Conservation (phyloP, 2,113 vertebrate species). For the Misgurnus mizolepis region DNA sequence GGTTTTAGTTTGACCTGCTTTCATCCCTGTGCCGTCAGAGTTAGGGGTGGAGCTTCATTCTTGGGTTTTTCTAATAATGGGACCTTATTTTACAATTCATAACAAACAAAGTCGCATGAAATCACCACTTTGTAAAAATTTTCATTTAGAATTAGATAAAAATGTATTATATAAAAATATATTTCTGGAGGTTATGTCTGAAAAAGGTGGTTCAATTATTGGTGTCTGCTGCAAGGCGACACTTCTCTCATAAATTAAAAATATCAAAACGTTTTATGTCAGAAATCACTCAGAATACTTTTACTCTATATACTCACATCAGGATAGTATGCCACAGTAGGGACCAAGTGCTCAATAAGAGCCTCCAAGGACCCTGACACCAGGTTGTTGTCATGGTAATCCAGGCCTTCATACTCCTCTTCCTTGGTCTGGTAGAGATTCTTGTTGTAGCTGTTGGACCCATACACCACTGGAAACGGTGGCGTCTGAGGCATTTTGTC, state of each 20-base stretch:
- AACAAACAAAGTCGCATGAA: no score
- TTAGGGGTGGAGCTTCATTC: no score
- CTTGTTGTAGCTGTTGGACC: slow-evolving; percentile 82
- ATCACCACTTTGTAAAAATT: no score
- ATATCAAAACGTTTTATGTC: neutral
- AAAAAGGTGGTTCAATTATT: neutral
- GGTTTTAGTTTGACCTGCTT: no score
- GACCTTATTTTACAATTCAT: no score
- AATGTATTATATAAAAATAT: neutral
- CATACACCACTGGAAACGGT: slow-evolving; percentile 84
- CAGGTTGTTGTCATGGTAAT: slow-evolving; percentile 89
- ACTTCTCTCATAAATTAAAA: no score
- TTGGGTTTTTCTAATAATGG: no score
- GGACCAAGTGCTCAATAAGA: slow-evolving; percentile 90
- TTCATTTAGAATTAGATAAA: no score
- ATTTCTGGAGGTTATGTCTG: neutral
- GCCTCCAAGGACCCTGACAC: slow-evolving; percentile 92
- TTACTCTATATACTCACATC: slow-evolving; percentile 79
- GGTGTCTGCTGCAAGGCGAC: no score
- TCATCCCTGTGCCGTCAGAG: no score
- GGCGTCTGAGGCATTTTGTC: slow-evolving; percentile 91
- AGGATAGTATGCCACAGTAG: slow-evolving; percentile 88
- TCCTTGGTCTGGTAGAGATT: slow-evolving; percentile 85
- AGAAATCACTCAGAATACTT: neutral
- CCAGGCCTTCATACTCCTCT: slow-evolving; percentile 80